phyloP scores from a whole-genome alignment of 2,888 invertebrate species.

The Dynastes hyllus region DNA sequence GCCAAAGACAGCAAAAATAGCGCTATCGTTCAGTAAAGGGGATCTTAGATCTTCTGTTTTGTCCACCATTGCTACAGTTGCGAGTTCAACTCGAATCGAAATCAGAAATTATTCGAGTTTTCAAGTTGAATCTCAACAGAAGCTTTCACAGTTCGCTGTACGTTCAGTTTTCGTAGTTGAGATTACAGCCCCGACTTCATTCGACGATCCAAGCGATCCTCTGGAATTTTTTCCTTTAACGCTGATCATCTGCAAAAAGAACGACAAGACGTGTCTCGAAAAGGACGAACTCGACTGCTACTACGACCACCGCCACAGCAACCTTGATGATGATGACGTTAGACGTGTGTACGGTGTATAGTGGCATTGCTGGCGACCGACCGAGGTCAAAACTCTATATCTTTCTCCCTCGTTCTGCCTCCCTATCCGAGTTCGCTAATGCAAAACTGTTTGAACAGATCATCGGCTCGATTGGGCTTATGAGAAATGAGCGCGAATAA shows the following conservation, averaged over 20 bases:
- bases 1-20: too few species aligned
- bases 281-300: neutral
- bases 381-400: neutral
- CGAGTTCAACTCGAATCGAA: too few species aligned
- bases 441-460: slow-evolving; percentile 43
- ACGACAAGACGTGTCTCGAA: neutral
- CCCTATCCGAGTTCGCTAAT: slow-evolving; percentile 2
- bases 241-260: neutral
- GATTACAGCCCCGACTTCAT: slow-evolving; percentile 15
- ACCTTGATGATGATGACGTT: too few species aligned
- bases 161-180: neutral
- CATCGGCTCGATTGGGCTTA: slow-evolving; percentile 44
- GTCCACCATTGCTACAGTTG: too few species aligned
- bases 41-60: too few species aligned
- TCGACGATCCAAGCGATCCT: slow-evolving; percentile 22
- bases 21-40: too few species aligned
- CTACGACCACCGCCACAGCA: neutral
- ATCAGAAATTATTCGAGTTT: too few species aligned
- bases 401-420: neutral
- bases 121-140: neutral
- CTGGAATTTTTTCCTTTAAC: neutral
- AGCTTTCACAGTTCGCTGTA: neutral
- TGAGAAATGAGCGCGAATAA: slow-evolving; percentile 41
- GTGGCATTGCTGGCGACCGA: too few species aligned
- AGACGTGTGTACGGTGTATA: too few species aligned